Evolutionary conservation across 2,888 invertebrate genomes (phyloP).

Genomic region (Coecobrya sp.): DNA sequence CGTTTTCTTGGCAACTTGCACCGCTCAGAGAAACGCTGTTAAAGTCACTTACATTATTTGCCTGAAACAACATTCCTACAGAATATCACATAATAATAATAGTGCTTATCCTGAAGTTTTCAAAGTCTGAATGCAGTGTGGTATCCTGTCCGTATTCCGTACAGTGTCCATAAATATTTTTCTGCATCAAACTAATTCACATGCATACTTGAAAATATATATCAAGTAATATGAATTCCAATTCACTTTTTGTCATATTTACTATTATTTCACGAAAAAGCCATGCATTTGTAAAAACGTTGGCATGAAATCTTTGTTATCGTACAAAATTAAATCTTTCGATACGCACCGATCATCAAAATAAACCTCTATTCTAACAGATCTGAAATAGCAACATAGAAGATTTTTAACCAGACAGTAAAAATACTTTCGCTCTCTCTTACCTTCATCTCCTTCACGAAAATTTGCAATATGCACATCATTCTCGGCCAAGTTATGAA

Average conservation of each 20-base stretch:
- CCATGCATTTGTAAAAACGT: too few species aligned
- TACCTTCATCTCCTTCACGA: constrained; percentile 5
- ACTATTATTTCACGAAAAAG: too few species aligned
- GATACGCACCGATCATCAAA: background rate
- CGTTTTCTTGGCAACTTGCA: background rate
- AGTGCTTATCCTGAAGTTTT: background rate
- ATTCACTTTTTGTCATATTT: too few species aligned
- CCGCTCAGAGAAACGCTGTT: background rate
- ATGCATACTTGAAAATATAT: background rate
- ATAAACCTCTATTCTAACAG: background rate
- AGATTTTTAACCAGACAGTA: background rate
- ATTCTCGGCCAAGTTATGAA: constrained; percentile 3
- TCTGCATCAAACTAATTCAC: background rate
- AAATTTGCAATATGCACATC: background rate
- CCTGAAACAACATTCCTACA: background rate
- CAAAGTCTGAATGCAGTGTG: background rate
- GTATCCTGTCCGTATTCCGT: background rate
- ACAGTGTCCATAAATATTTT: background rate
- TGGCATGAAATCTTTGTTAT: too few species aligned
- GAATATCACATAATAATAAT: background rate
- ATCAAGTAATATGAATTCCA: too few species aligned
- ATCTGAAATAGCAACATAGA: background rate
- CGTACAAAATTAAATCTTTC: too few species aligned
- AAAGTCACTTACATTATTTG: background rate
- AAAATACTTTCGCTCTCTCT: constrained; percentile 28